Evolutionary conservation across 37 sponge, comb jelly and placozoan genomes (phyloP), one percentile per base, ranked within the genome.

Genomic region (Eunapius fragilis): DNA sequence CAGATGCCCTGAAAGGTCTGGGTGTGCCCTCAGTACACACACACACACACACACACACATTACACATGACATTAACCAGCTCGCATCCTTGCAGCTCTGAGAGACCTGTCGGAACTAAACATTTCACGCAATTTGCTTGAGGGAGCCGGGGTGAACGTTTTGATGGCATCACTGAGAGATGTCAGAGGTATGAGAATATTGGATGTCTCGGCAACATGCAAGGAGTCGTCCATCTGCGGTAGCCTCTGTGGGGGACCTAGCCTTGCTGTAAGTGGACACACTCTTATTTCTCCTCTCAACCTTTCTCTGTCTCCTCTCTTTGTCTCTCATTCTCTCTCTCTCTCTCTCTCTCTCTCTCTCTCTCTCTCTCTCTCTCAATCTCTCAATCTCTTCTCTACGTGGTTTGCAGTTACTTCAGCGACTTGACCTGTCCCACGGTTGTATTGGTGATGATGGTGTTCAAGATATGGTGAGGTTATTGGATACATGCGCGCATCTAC

Each of bases 361-460:
- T 11, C 47, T 11, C 9, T 11, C 47, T 11, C 47, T 11, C 47
- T 11, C 47, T 11, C 47, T 11, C 47, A 45, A 45, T 11, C 9
- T 11, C 58, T 17, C 58, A 58, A 10, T 19, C 7, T 19, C 14
- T 17, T 19, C 22, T 58, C 14, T 0, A 58, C 58, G 1, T 11
- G 7, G 19, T 10, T 58, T 58, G 14, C 58, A 58, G 58, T 19
- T 58, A 17, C 45, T 82, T 0, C 83, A 82, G 14, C 0, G 25
- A 3, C 71, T 88, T 14, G 69, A 82, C 35, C 69, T 88, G 22
- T 88, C 88, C 36, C 79, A 82, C 36, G 82, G 88, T 69, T 25
- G 69, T 17, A 32, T 82, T 17, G 58, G 45, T 49, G 80, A 79
- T 28, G 34, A 28, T 47, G 72, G 70, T n/a, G 10, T 84, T 74